Evolutionary conservation across 2,113 vertebrate species (phyloP), one percentile per base, ranked within the genome.

Genomic region (Oryzias curvinotus): DNA sequence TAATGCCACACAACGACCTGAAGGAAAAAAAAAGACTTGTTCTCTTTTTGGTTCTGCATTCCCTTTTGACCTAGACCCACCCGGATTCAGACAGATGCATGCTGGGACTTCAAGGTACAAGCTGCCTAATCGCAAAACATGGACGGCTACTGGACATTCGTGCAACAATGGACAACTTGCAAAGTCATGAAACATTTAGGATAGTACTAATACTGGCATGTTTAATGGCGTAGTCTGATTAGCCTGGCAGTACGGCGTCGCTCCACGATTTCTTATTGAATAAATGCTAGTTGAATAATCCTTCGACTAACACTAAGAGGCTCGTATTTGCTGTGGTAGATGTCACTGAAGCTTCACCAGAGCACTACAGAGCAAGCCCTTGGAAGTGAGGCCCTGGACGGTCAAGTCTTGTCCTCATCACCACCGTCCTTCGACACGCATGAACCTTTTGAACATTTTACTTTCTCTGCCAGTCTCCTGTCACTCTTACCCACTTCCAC

Each of bases 41-140:
- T 51, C 14, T 13, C n/a, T 36, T 59, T 65, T 72, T 59, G 77
- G 62, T 66, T 67, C 21, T 25, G 52, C 63, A 57, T 41, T 62
- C 14, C 5, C 21, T 48, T 57, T 60, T 16, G 23, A 56, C 50
- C 44, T 17, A 30, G 54, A 42, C 65, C 67, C 64, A 30, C 70
- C 70, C 1, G 16, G 45, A 61, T 18, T n/a, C 44, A 2, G 42
- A 78, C 75, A 81, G 75, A 73, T 79, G 81, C 81, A 88, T 87
- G 88, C 88, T 85, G 79, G 81, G 83, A 81, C 68, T 48, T 54
- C 71, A 13, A 65, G 73, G 67, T 63, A 10, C 74, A 49, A 64
- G 62, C 5, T 46, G 15, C 62, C 71, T 51, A 71, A 66, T 67
- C 72, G 77, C 78, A 57, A 47, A 60, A 68, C 62, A 58, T 57